Conservation (phyloP, 2,113 vertebrate species). For the Gymnogyps californianus region DNA sequence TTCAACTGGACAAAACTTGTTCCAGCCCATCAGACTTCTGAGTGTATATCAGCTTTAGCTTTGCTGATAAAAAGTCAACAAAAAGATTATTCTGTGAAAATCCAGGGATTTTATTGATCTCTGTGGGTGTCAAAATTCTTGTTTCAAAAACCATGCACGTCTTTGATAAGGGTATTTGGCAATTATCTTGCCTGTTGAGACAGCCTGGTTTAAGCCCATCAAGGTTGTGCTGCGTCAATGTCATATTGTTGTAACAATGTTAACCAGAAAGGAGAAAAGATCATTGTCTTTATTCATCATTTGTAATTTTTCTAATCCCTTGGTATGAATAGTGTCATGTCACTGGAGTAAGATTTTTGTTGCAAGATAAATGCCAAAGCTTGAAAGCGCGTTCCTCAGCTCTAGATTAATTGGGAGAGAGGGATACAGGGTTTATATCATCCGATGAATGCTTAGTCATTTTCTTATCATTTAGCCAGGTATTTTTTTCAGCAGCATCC, state of each 20-base stretch:
- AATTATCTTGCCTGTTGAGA: background rate
- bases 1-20: background rate
- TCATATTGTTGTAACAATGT: background rate
- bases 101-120: background rate
- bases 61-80: background rate
- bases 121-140: background rate
- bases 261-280: background rate
- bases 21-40: background rate
- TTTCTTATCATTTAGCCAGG: background rate
- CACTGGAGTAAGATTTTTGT: background rate
- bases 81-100: background rate
- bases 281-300: background rate
- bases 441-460: background rate
- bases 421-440: background rate
- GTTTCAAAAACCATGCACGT: background rate
- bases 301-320: background rate
- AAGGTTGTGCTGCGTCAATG: background rate
- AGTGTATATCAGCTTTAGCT: background rate
- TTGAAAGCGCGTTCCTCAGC: background rate
- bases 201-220: background rate
- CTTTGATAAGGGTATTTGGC: background rate
- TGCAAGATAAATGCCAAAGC: background rate
- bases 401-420: background rate
- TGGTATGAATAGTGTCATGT: background rate
- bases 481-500: background rate